phyloP scores from a whole-genome alignment of 30 jellyfish, hydroid and myxozoan species.

The Cassiopea xamachana region DNA sequence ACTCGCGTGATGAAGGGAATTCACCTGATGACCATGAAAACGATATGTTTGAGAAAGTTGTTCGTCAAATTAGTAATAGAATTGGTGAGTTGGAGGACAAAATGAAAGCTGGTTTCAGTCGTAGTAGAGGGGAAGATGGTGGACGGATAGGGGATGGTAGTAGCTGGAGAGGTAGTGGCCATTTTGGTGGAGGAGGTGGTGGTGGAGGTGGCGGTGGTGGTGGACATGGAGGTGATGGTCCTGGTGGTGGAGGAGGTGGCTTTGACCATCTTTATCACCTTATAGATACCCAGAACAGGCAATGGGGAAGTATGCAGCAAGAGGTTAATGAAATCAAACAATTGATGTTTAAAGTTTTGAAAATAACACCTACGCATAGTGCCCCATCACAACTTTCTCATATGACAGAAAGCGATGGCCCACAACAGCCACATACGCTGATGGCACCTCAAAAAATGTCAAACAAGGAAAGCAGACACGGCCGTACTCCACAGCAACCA shows the following conservation, averaged over 20 bases:
- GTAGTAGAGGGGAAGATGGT: constrained; percentile 30
- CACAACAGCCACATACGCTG: constrained; percentile 3
- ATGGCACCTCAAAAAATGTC: background rate
- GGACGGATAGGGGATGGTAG: constrained; percentile 32
- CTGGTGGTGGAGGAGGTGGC: constrained; percentile 51
- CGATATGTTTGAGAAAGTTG: constrained; percentile 95
- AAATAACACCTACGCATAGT: constrained; percentile 38
- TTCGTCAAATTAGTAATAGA: constrained; percentile 90
- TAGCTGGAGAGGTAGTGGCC: constrained; percentile 65
- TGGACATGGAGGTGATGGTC: constrained; percentile 69
- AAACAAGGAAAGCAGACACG: constrained; percentile 16
- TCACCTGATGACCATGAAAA: constrained; percentile 99
- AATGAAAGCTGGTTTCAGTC: constrained; percentile 15
- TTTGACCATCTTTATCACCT: constrained; percentile 20
- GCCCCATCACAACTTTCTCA: constrained; percentile 26
- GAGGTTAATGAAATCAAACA: constrained; percentile 81
- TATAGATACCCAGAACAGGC: constrained; percentile 69
- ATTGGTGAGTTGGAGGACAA: constrained; percentile 92
- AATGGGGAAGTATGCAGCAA: constrained; percentile 45
- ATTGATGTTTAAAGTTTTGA: constrained; percentile 50
- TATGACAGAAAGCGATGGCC: constrained; percentile 13
- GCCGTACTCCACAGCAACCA: background rate
- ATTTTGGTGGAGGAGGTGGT: constrained; percentile 65
- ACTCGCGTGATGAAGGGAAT: constrained; percentile 98
- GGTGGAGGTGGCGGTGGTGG: constrained; percentile 83